A percentile compares a stretch with the other conserved stretches of the same genome.
Conservation (phyloP, 2,113 vertebrate species). For the Desmodus rotundus region DNA sequence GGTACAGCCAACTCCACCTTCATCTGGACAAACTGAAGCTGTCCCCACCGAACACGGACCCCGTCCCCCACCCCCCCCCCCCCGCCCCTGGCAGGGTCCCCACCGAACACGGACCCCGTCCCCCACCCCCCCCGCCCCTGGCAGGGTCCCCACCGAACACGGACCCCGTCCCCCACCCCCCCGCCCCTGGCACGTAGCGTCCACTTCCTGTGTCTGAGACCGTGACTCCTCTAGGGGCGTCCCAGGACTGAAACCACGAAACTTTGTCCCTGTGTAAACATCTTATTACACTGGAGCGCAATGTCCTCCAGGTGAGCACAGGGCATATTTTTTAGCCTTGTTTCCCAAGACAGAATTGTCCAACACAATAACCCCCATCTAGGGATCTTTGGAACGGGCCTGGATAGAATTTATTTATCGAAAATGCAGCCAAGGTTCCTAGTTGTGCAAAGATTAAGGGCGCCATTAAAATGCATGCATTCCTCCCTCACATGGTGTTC, state of each 20-base stretch:
- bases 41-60: background rate
- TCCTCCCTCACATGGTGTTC: background rate
- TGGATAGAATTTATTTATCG: background rate
- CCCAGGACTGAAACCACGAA: fast-evolving
- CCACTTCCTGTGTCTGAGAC: too few relatives aligned
- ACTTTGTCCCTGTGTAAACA: fast-evolving
- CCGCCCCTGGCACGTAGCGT: fast-evolving
- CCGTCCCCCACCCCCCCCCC: fast-evolving
- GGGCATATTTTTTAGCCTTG: background rate
- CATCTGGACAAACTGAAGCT: too few relatives aligned
- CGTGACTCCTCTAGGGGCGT: fast-evolving
- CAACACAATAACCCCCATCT: background rate
- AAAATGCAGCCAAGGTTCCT: background rate
- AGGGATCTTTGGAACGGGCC: background rate
- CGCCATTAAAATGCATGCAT: background rate
- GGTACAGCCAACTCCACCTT: fast-evolving
- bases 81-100: too few relatives aligned
- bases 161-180: fast-evolving
- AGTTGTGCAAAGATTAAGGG: background rate
- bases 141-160: background rate
- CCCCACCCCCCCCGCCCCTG: too few relatives aligned
- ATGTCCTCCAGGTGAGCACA: too few relatives aligned
- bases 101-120: too few relatives aligned
- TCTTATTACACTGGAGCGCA: fast-evolving
- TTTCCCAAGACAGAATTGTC: background rate